Conservation (phyloP, 2,113 vertebrate species). For the Pampusana beccarii region DNA sequence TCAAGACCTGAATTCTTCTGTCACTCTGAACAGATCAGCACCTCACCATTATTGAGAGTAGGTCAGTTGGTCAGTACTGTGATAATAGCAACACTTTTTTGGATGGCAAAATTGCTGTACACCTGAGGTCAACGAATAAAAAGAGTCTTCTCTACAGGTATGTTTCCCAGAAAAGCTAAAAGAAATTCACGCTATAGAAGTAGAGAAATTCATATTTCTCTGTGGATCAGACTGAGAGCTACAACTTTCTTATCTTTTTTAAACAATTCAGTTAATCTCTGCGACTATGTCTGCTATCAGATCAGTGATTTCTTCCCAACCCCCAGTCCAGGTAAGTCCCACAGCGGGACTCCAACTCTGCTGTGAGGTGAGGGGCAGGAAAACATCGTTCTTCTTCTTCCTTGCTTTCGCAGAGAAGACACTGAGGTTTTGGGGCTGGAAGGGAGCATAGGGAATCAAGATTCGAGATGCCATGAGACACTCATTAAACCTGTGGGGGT, state of each 20-base stretch:
- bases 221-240: neutral
- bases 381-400: neutral
- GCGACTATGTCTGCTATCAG: neutral
- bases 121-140: neutral
- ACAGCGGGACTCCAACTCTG: neutral
- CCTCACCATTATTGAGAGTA: neutral
- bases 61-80: neutral
- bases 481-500: rapidly evolving
- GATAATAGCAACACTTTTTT: neutral
- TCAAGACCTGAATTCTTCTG: neutral
- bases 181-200: neutral
- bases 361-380: neutral
- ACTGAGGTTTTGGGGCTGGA: neutral
- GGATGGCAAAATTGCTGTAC: neutral
- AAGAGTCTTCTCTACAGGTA: neutral
- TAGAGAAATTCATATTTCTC: neutral
- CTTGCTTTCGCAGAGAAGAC: neutral
- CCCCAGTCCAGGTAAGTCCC: neutral
- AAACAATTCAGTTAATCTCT: neutral
- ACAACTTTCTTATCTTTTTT: neutral
- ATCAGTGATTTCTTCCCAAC: neutral
- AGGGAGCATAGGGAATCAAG: neutral
- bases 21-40: neutral
- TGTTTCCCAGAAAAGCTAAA: neutral
- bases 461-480: neutral